Evolutionary conservation across 1,140 invertebrate species (phyloP).

Genomic region (Drosophila subobscura): DNA sequence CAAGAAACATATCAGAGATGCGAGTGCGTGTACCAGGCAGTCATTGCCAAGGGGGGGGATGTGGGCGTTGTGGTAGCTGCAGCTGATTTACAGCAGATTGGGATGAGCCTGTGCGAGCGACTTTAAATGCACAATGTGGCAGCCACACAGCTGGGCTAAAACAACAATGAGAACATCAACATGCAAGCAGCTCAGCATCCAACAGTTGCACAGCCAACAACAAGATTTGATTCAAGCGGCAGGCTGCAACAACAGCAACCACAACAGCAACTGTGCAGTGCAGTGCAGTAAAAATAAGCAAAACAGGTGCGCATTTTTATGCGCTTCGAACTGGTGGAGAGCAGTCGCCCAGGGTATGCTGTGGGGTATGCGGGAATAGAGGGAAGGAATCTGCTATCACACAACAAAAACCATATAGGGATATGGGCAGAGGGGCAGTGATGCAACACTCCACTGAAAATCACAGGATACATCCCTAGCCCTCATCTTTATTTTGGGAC

Average conservation of each 20-base stretch:
- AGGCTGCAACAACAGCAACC: slow-evolving; percentile 36
- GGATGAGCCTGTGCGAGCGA: slow-evolving; percentile 20
- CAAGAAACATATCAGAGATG: too few species aligned
- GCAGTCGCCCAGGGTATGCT: slow-evolving; percentile 11
- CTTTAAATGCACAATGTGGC: slow-evolving; percentile 65
- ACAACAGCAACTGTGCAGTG: too few species aligned
- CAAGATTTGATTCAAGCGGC: slow-evolving; percentile 39
- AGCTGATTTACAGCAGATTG: not conserved
- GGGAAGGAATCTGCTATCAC: too few species aligned
- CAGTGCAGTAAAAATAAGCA: slow-evolving; percentile 69
- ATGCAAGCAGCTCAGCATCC: slow-evolving; percentile 3
- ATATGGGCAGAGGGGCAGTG: too few species aligned
- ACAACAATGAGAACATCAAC: slow-evolving; percentile 36
- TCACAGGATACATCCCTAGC: too few species aligned
- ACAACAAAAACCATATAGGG: too few species aligned
- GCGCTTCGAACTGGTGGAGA: too few species aligned
- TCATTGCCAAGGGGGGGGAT: too few species aligned
- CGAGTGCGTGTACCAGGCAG: too few species aligned
- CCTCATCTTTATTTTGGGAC: too few species aligned
- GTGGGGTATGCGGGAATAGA: not conserved
- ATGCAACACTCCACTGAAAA: too few species aligned
- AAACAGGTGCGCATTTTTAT: slow-evolving; percentile 75
- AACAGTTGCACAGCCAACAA: slow-evolving; percentile 21
- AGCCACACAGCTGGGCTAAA: slow-evolving; percentile 29
- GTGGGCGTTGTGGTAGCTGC: too few species aligned